phyloP scores from a whole-genome alignment of 2,888 invertebrate species.

The Scaptomyza tumidula region DNA sequence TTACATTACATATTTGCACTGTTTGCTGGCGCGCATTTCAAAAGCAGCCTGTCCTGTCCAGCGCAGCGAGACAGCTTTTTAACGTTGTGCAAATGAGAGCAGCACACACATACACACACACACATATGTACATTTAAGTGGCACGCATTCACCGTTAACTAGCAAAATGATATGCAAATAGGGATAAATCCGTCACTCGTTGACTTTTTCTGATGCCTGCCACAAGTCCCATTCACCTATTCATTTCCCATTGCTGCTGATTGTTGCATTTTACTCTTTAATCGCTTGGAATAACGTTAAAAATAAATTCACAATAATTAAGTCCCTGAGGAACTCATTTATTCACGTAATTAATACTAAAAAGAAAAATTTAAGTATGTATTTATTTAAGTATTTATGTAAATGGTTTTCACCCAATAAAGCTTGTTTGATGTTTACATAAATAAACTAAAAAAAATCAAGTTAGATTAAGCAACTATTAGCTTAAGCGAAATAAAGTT shows the following conservation, averaged over 20 bases:
- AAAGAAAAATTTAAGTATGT: too few species aligned
- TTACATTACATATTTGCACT: slow-evolving; percentile 83
- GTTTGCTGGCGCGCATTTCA: slow-evolving; percentile 68
- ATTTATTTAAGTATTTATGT: too few species aligned
- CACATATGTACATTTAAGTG: slow-evolving; percentile 34
- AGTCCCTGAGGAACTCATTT: too few species aligned
- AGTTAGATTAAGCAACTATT: background rate
- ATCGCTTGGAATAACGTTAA: slow-evolving; percentile 9
- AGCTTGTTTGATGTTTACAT: too few species aligned
- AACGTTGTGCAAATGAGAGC: slow-evolving; percentile 46
- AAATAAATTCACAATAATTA: background rate
- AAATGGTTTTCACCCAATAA: too few species aligned
- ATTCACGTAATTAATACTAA: too few species aligned
- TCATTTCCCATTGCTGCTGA: slow-evolving; percentile 10
- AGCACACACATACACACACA: slow-evolving; percentile 31
- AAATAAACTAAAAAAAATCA: background rate
- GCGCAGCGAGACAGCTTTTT: slow-evolving; percentile 50
- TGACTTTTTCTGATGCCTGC: slow-evolving; percentile 17
- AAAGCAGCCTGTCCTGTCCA: slow-evolving; percentile 49
- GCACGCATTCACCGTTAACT: slow-evolving; percentile 78
- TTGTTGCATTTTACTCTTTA: slow-evolving; percentile 4
- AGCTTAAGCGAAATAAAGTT: background rate
- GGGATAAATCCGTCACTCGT: slow-evolving; percentile 77
- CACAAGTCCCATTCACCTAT: slow-evolving; percentile 33
- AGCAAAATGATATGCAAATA: slow-evolving; percentile 83